Evolutionary conservation across 2,888 invertebrate genomes (phyloP).

Genomic region (Slavum lentiscoides): DNA sequence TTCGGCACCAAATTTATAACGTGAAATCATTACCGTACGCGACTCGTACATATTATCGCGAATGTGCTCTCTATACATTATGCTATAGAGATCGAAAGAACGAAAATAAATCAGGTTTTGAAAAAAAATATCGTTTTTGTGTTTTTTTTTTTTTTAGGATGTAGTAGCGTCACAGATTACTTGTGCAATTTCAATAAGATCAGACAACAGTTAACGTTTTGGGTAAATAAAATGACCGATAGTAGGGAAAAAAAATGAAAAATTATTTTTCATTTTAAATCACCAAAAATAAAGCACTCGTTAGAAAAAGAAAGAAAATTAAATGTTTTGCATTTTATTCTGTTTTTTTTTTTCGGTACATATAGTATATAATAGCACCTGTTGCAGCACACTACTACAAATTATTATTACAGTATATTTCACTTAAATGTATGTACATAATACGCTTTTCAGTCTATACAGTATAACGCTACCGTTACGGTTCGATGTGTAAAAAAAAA

Average conservation of each 20-base stretch:
- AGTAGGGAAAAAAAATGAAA: not conserved
- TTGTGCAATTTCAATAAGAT: constrained; percentile 42
- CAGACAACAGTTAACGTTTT: constrained; percentile 37
- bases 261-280: not conserved
- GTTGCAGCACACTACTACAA: too few species aligned
- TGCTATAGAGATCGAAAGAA: too few species aligned
- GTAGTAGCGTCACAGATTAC: not conserved
- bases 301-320: not conserved
- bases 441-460: too few species aligned
- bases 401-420: too few species aligned
- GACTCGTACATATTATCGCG: too few species aligned
- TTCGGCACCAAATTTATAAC: too few species aligned
- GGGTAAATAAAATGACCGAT: constrained; percentile 21
- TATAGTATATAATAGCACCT: too few species aligned
- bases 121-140: constrained; percentile 14
- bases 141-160: constrained; percentile 25
- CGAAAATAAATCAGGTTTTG: not conserved
- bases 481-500: too few species aligned
- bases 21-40: too few species aligned
- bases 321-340: not conserved
- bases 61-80: too few species aligned
- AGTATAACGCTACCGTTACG: too few species aligned
- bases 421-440: too few species aligned
- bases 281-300: constrained; percentile 26
- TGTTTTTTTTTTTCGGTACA: not conserved